phyloP scores from a whole-genome alignment of 2,888 invertebrate genomes.

The Calameuta pallipes region DNA sequence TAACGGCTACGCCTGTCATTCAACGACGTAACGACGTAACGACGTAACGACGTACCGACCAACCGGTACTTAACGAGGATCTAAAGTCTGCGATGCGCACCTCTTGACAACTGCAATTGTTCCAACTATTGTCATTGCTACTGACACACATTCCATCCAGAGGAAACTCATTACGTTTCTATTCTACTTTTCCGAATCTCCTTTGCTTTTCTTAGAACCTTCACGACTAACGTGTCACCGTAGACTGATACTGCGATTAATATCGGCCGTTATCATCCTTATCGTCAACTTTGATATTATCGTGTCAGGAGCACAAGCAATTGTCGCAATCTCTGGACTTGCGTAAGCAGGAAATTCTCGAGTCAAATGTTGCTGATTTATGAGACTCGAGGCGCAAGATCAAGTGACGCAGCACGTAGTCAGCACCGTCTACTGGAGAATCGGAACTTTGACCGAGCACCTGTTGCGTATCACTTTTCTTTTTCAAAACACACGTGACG shows the following conservation, averaged over 20 bases:
- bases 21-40: neutral
- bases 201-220: neutral
- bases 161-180: slow-evolving; percentile 69
- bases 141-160: slow-evolving; percentile 75
- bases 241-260: neutral
- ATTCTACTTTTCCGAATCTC: neutral
- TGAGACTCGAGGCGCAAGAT: neutral
- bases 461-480: neutral
- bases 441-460: neutral
- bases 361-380: neutral
- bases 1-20: neutral
- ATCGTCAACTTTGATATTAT: neutral
- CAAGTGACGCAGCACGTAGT: neutral
- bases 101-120: slow-evolving; percentile 73
- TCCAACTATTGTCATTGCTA: slow-evolving; percentile 74
- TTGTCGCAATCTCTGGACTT: neutral
- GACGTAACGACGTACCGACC: neutral
- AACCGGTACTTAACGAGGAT: neutral
- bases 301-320: neutral
- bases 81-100: slow-evolving; percentile 60
- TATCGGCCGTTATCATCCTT: neutral
- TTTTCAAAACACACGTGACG: no score
- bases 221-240: neutral
- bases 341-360: neutral
- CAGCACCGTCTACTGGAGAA: neutral